A percentile compares a stretch with the other conserved stretches of the same genome.
These are phyloP conservation scores for Gastracanthus pulcherrimus DNA, from an alignment of 2,888 invertebrate genomes.

Conservation along the genomic window DNA sequence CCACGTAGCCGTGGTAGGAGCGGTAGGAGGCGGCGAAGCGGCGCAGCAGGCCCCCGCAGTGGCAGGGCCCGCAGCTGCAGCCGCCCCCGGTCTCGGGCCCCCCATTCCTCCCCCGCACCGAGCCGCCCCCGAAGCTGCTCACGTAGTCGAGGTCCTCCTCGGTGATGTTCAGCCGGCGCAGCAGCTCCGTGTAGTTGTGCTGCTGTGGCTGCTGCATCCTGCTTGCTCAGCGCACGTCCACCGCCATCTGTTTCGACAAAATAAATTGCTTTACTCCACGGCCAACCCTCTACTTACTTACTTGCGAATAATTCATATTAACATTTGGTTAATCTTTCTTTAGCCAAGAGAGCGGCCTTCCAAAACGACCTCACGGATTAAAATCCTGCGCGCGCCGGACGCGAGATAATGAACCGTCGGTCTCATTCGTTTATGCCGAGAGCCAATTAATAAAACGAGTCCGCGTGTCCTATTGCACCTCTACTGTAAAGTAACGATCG, in stretches of 20 bases:
- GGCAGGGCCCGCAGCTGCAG: constrained; percentile 67
- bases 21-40: constrained; percentile 83
- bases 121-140: constrained; percentile 63
- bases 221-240: constrained; percentile 7
- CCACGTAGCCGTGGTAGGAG: constrained; percentile 87
- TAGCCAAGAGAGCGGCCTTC: neutral
- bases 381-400: neutral
- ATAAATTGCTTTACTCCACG: neutral
- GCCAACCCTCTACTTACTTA: too few relatives aligned
- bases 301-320: too few relatives aligned
- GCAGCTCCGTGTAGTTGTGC: constrained; percentile 42
- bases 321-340: neutral
- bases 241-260: constrained; percentile 19
- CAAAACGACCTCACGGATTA: neutral
- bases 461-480: neutral
- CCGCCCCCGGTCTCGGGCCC: neutral
- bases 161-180: constrained; percentile 67
- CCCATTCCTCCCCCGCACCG: too few relatives aligned
- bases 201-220: neutral
- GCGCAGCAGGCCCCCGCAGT: constrained; percentile 82
- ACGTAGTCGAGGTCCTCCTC: constrained; percentile 69
- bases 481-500: constrained; percentile 20
- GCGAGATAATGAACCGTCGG: constrained; percentile 20
- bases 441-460: constrained; percentile 30
- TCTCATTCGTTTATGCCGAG: constrained; percentile 10